Conservation (phyloP, 2,113 vertebrate genomes). For the Rattus norvegicus region DNA sequence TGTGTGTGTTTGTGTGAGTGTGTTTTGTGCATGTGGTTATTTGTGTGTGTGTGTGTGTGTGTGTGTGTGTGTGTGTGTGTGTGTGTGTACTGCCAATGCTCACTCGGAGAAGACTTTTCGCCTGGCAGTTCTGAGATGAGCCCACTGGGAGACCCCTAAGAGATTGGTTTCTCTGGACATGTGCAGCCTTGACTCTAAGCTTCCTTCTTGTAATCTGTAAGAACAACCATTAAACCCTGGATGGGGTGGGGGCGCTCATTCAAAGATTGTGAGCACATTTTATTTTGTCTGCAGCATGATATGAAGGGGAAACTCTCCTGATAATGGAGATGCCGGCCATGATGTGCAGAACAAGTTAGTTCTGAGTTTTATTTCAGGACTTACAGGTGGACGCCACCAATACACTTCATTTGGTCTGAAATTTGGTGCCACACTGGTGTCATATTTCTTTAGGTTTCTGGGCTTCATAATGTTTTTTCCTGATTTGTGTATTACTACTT, state of each 20-base stretch:
- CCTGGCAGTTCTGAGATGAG: background rate
- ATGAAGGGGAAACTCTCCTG: background rate
- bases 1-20: no score
- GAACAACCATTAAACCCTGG: constrained; percentile 26
- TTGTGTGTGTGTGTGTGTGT: background rate
- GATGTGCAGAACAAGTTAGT: background rate
- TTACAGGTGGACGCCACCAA: background rate
- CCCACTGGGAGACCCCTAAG: fast-evolving
- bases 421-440: background rate
- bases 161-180: background rate
- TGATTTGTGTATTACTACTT: background rate
- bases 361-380: background rate
- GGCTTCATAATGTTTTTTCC: background rate
- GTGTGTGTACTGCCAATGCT: background rate
- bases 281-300: constrained; percentile 12
- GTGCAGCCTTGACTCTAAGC: background rate
- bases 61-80: background rate
- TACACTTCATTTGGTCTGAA: background rate
- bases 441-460: background rate
- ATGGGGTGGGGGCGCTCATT: background rate
- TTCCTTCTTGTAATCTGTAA: background rate
- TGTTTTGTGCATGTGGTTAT: no score
- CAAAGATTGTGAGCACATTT: constrained; percentile 20
- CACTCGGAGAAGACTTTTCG: fast-evolving
- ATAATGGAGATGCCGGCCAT: background rate